These are phyloP conservation scores for Glossophaga mutica DNA, from an alignment of 2,797 vertebrate genomes.

Conservation along the genomic window DNA sequence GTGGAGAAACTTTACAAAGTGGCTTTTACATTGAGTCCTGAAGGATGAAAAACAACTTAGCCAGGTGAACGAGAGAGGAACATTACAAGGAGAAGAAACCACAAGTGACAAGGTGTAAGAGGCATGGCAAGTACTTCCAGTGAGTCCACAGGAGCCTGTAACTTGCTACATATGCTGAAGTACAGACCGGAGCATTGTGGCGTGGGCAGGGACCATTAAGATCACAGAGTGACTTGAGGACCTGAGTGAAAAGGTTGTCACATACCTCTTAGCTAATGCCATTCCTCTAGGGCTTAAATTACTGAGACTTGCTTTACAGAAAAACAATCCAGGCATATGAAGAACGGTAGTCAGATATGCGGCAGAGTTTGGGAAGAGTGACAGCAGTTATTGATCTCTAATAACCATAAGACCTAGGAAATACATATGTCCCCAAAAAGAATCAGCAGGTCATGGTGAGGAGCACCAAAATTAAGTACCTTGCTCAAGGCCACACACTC, in stretches of 20 bases:
- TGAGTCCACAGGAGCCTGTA: neutral
- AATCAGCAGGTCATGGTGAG: neutral
- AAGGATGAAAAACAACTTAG: neutral
- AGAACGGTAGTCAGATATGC: neutral
- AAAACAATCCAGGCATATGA: neutral
- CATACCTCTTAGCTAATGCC: neutral
- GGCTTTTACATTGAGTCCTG: neutral
- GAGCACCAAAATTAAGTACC: neutral
- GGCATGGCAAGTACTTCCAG: neutral
- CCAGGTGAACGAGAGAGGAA: neutral
- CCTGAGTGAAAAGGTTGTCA: neutral
- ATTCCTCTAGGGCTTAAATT: neutral
- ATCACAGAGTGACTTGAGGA: neutral
- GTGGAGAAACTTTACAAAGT: neutral
- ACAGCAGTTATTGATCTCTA: neutral
- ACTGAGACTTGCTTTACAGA: neutral
- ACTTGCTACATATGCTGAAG: neutral
- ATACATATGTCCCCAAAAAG: neutral
- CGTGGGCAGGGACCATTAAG: neutral
- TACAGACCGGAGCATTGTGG: neutral
- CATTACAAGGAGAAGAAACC: neutral
- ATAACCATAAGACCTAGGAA: neutral
- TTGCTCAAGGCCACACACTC: neutral
- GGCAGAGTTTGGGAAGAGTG: neutral
- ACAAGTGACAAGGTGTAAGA: neutral